phyloP scores from a whole-genome alignment of 2,113 vertebrate species.

The Bubo bubo region DNA sequence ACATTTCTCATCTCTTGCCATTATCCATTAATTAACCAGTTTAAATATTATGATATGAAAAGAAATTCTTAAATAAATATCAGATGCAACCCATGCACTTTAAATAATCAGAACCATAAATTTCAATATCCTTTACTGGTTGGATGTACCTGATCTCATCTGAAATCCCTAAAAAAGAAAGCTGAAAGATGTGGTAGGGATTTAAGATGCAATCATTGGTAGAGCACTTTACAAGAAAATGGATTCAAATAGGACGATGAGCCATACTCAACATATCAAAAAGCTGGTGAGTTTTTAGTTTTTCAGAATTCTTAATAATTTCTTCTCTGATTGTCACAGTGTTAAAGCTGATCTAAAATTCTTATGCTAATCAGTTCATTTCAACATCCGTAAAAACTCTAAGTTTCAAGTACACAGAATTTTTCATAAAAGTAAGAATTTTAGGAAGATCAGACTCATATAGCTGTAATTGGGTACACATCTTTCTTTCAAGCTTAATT shows the following conservation, averaged over 20 bases:
- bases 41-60: constrained; percentile 11
- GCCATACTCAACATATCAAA: not conserved
- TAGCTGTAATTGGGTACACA: not conserved
- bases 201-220: not conserved
- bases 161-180: not conserved
- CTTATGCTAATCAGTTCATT: not conserved
- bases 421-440: not conserved
- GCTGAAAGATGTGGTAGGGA: not conserved
- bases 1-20: not conserved
- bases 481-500: not conserved
- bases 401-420: not conserved
- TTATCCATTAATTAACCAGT: not conserved
- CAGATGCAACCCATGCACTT: not conserved
- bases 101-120: not conserved
- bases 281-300: not conserved
- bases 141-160: not conserved
- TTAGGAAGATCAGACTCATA: not conserved
- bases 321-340: not conserved
- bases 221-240: not conserved
- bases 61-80: not conserved
- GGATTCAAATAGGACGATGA: not conserved
- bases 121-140: not conserved
- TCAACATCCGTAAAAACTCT: not conserved
- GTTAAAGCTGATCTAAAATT: not conserved
- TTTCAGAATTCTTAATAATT: not conserved